These are phyloP conservation scores for Menura novaehollandiae DNA, from an alignment of 2,113 vertebrate species.

Conservation along the genomic window DNA sequence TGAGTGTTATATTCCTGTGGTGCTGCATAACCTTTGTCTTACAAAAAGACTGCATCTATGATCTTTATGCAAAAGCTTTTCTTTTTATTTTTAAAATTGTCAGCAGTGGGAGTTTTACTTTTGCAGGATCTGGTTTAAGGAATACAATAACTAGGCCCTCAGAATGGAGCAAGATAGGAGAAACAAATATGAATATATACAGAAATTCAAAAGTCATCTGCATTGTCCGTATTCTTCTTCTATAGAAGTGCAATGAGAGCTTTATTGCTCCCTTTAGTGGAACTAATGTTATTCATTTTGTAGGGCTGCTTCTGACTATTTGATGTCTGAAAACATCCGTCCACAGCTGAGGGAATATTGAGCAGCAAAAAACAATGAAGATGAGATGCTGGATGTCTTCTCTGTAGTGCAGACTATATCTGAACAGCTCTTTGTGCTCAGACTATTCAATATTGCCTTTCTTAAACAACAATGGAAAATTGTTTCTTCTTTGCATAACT, in stretches of 20 bases:
- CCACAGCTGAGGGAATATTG: neutral
- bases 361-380: neutral
- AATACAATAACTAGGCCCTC: neutral
- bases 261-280: neutral
- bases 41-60: neutral
- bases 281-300: neutral
- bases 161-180: neutral
- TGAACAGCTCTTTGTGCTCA: neutral
- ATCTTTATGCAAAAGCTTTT: neutral
- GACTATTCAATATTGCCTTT: neutral
- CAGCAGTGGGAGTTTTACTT: neutral
- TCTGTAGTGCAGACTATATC: neutral
- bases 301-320: neutral
- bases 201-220: neutral
- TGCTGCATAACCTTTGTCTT: neutral
- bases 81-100: slow-evolving; percentile 20
- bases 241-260: neutral
- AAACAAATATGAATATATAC: neutral
- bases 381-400: neutral
- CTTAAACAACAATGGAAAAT: neutral
- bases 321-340: neutral
- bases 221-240: neutral
- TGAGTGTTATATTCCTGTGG: neutral
- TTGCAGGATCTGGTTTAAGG: neutral
- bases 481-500: neutral